These are phyloP conservation scores for Hestina assimilis DNA, from an alignment of 1,140 invertebrate species.

Conservation along the genomic window DNA sequence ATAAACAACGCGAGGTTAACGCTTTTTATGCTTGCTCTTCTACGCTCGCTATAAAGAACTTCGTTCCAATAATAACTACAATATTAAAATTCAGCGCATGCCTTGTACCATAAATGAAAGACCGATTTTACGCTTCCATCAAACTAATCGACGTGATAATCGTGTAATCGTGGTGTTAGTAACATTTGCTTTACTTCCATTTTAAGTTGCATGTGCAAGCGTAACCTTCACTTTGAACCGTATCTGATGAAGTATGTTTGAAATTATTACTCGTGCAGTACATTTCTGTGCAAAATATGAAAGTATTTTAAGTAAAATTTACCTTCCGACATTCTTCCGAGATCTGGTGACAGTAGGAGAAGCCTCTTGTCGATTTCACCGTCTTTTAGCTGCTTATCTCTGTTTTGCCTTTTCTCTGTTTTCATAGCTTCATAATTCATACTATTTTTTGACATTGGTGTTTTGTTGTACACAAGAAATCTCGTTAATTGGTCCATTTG, in stretches of 20 bases:
- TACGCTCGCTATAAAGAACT: too few species aligned
- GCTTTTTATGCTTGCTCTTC: too few species aligned
- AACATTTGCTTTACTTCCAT: slow-evolving; percentile 6
- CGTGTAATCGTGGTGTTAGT: slow-evolving; percentile 16
- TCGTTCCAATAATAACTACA: neutral
- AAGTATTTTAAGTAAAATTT: slow-evolving; percentile 25
- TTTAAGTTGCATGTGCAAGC: slow-evolving; percentile 6
- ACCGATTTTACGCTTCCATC: slow-evolving; percentile 42
- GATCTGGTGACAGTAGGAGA: slow-evolving; percentile 52
- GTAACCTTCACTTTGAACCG: neutral
- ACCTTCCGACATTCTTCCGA: slow-evolving; percentile 52
- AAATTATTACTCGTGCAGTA: neutral
- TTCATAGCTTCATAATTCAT: slow-evolving; percentile 54
- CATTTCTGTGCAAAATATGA: too few species aligned
- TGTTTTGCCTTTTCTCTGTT: slow-evolving; percentile 40
- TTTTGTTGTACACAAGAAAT: slow-evolving; percentile 63
- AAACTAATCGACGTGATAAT: slow-evolving; percentile 49
- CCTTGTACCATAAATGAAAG: slow-evolving; percentile 22
- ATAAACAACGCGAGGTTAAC: too few species aligned
- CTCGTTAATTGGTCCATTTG: slow-evolving; percentile 60
- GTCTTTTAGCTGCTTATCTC: slow-evolving; percentile 37
- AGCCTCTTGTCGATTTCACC: slow-evolving; percentile 47
- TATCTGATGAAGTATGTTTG: neutral
- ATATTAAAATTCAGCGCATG: neutral
- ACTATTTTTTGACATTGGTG: slow-evolving; percentile 41